Base-by-base conservation (phyloP, 2,888 invertebrate genomes). In the Xanthostigma xanthostigma region DNA sequence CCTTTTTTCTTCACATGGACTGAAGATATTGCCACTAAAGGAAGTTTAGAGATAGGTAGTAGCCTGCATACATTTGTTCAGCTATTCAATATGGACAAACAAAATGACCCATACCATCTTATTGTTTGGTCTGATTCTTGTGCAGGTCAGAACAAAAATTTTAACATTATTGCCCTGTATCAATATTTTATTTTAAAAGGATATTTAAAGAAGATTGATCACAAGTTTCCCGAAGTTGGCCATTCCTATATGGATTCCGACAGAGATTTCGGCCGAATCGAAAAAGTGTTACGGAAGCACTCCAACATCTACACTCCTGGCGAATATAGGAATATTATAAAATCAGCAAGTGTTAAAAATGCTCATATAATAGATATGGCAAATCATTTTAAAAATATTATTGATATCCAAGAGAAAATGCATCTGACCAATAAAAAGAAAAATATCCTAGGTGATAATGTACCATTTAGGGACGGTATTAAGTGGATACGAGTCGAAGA, bases 221-320 rank as follows among this genome's bases (percentile, higher is more conserved):
- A 43, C 35, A 53, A 62, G 53, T 61, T 60, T 53, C 60, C 61
- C 8, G 60, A 58, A 50, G 60, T 60, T 27, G 59, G 59, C 9
- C 58, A 60, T 52, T 56, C 56, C n/a, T 59, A 57, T 53, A 50
- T 60, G 42, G 61, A 61, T 50, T 58, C 56, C n/a, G 58, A 61
- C 46, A 36, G 59, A 48, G 59, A 62, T 55, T 60, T 61, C 54
- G 60, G 60, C 27, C 48, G 55, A 33, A 59, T 60, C 37, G 59
- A 61, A 55, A 61, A 60, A 49, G 50, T 53, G 36, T 44, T 61
- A 35, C 49, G 58, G 35, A 57, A 58, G 48, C 54, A 59, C 53
- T 57, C 56, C 46, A 55, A 55, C 49, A 49, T 58, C 27, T 56
- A 53, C 55, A 52, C 45, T 9, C 53, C 57, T 50, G 56, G 56